Evolutionary conservation across 23 tunicate species (phyloP), one percentile per base, ranked within the genome.

Genomic region (Trididemnum miniatum): DNA sequence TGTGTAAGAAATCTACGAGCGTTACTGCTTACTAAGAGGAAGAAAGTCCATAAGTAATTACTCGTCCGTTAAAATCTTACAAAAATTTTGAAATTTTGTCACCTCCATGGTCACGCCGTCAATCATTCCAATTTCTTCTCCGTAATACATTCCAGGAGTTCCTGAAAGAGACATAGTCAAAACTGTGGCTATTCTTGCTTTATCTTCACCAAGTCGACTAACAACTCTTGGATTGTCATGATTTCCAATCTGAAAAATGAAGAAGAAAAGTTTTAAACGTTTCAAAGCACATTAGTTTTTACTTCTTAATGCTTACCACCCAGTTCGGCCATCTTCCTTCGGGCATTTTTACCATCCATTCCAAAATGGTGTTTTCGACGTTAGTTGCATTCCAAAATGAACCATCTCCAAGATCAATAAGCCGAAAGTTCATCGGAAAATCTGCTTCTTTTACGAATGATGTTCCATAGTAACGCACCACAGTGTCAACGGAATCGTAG

Each of bases 61-160:
- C n/a, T n/a, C n/a, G n/a, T n/a, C n/a, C n/a, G n/a, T n/a, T n/a
- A n/a, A n/a, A n/a, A n/a, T n/a, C n/a, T n/a, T n/a, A n/a, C n/a
- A n/a, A n/a, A n/a, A n/a, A n/a, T n/a, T n/a, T n/a, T n/a, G n/a
- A n/a, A n/a, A n/a, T n/a, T n/a, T n/a, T n/a, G n/a, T n/a, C n/a
- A n/a, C n/a, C n/a, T n/a, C n/a, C n/a, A n/a, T n/a, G n/a, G n/a
- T n/a, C 54, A 15, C 15, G 65, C 38, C 31, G 83, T 91, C 86
- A 20, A 28, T 52, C 97, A 92, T 92, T 87, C 92, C 97, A 2
- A 92, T 83, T 74, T 92, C 97, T 40, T 92, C 97, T 50, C 97
- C 97, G 51, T 92, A 87, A 67, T 92, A 92, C 35, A 92, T 85
- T 54, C 92, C 89, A 0, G 89, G 86, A 20, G 92, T 92, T 30